Evolutionary conservation across 2,113 vertebrate genomes (phyloP), one percentile per base, ranked within the genome.

Genomic region (Uria lomvia): DNA sequence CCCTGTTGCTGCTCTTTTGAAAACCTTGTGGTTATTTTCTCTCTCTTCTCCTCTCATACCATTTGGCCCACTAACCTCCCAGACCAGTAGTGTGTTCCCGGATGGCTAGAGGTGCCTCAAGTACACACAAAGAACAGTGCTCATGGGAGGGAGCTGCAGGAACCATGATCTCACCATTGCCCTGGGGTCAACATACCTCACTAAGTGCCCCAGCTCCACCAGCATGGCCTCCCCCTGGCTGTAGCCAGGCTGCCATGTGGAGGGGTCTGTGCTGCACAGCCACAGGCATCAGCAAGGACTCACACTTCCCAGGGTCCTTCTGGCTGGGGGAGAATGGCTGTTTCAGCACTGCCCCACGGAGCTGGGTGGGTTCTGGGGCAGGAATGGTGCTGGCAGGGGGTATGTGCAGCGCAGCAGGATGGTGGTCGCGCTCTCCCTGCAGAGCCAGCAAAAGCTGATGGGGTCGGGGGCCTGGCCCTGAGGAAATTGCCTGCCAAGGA

Each of bases 401-500:
- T 5, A 2, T 3, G 4, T 40, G 30, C 63, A 12, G 52, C 60
- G 79, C 53, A 23, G 50, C 32, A 18, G 66, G 45, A 9, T 2
- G 11, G 50, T 34, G 63, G 6, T 74, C 45, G 1, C 14, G 0
- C 34, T 92, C 8, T 67, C 32, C 68, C 62, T 3, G 18, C 84
- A 10, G 50, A 76, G 56, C 9, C 56, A 17, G 34, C 62, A 59
- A 55, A 75, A 75, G 27, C 42, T 63, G 8, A 58, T 1, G 15
- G 83, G 85, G 68, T 29, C 23, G 23, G 58, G n/a, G 40, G 27
- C 40, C 66, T 1, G 89, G 58, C 47, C 74, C 82, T 8, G 40
- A 58, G 90, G 86, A 86, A 80, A 86, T 72, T 86, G 94, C 93
- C 42, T 36, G 91, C 75, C 93, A 38, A 88, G 94, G 84, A 72